phyloP scores from a whole-genome alignment of 2,113 vertebrate species.

The Lophochroa leadbeateri region DNA sequence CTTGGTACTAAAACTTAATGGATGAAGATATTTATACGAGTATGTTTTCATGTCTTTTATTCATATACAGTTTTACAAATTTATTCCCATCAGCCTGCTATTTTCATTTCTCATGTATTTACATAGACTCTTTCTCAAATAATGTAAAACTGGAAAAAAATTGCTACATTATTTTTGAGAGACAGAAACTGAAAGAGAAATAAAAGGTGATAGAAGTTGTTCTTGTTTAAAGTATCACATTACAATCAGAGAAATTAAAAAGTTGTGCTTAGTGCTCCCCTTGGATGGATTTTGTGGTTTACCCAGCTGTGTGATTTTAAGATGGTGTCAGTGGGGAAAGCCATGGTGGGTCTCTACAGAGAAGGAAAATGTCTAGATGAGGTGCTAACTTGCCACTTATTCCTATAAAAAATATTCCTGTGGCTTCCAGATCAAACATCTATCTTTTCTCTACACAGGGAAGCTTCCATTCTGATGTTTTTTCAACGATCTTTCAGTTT shows the following conservation, averaged over 20 bases:
- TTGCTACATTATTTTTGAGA: background rate
- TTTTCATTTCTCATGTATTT: constrained; percentile 16
- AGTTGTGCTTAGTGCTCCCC: background rate
- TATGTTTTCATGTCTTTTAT: background rate
- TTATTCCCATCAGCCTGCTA: background rate
- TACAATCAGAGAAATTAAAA: background rate
- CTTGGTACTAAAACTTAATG: background rate
- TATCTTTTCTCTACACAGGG: background rate
- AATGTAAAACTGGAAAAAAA: background rate
- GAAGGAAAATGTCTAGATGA: background rate
- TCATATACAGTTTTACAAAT: background rate
- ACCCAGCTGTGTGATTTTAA: background rate
- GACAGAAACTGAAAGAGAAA: background rate
- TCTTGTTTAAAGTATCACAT: background rate
- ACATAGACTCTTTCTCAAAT: background rate
- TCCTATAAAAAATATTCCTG: background rate
- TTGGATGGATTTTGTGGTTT: background rate
- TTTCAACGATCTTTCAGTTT: background rate
- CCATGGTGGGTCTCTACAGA: background rate
- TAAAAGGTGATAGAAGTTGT: background rate
- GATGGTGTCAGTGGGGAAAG: background rate
- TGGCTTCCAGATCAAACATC: background rate
- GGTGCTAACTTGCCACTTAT: background rate
- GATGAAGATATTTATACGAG: background rate
- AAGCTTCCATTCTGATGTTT: background rate